A percentile compares a stretch with the other conserved stretches of the same genome.
Conservation (phyloP, 1,140 invertebrate genomes). For the Hetaerina americana region DNA sequence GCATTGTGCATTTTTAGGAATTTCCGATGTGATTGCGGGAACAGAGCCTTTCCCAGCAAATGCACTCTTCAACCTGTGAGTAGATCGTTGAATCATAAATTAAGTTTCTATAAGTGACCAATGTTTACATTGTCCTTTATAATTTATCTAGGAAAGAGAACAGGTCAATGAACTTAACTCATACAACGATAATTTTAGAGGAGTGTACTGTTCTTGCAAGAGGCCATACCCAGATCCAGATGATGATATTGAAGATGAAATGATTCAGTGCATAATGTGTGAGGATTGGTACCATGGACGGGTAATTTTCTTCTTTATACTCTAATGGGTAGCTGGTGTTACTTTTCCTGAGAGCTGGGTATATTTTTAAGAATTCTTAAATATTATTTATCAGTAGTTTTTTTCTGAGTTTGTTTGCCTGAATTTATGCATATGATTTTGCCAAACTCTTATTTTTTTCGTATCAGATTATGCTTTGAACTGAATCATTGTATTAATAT, state of each 20-base stretch:
- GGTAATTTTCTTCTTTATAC: slow-evolving; percentile 29
- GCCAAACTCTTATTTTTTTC: no score
- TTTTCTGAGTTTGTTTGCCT: no score
- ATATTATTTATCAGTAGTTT: no score
- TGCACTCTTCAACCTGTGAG: background rate
- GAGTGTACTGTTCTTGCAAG: slow-evolving; percentile 85
- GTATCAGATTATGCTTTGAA: no score
- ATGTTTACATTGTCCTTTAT: slow-evolving; percentile 8
- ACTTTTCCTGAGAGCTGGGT: no score
- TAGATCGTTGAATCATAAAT: background rate
- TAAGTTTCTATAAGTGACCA: background rate
- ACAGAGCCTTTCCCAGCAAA: background rate
- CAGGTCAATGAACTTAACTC: slow-evolving; percentile 55
- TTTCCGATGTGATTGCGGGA: background rate
- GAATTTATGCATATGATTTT: slow-evolving; percentile 3
- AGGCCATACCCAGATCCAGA: slow-evolving; percentile 87
- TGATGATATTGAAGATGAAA: slow-evolving; percentile 71
- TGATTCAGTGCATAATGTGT: slow-evolving; percentile 94
- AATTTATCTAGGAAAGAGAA: slow-evolving; percentile 38
- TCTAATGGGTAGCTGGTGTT: no score
- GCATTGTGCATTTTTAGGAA: background rate
- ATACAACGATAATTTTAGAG: slow-evolving; percentile 94
- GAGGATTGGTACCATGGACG: slow-evolving; percentile 94
- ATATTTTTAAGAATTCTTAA: no score
- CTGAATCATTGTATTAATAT: no score